Base-by-base conservation (phyloP, 2,888 invertebrate genomes). In the Tuberolachnus salignus region DNA sequence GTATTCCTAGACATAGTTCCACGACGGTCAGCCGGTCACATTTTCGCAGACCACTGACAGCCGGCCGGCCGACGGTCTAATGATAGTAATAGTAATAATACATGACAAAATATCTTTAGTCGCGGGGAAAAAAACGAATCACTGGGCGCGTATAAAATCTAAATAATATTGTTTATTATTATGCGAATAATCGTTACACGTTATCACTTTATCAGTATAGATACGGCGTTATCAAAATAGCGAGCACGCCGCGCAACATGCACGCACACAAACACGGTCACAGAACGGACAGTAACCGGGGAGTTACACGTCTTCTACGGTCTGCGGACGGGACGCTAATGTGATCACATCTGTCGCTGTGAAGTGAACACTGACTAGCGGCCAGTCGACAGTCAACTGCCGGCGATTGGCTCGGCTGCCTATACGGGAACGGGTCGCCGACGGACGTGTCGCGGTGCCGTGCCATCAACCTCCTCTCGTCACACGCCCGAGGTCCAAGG, bases 1-100 rank as follows among this genome's bases (percentile, higher is more conserved):
- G 46, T 59, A 16, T 67, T 78, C 21, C 67, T 78, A 55, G 67
- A 57, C 75, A 78, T 78, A 23, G n/a, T 64, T 42, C 51, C 66
- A 21, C 34, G 14, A 42, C 13, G 34, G 16, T 42, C 61, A 16
- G 34, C 16, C 21, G 61, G 61, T 73, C 63, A 73, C 73, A 63
- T 73, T 51, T 73, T 63, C 63, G 73, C 46, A 21, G 19, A 34
- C n/a, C 26, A 49, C 16, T 26, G 14, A 66, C 44, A 46, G 55
- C 55, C 74, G 26, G 74, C 51, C 64, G 19, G 49, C 19, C 21
- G 19, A 19, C 34, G 34, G 13, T 16, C 9, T 34, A 34, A 34
- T 34, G 6, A 34, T 34, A 34, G 6, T 34, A 6, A 34, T 34
- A 34, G 6, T 34, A 34, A 34, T 34, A 6, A 34, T 34, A 34